Evolutionary conservation across 2,113 vertebrate genomes (phyloP).

Genomic region (Origma solitaria): DNA sequence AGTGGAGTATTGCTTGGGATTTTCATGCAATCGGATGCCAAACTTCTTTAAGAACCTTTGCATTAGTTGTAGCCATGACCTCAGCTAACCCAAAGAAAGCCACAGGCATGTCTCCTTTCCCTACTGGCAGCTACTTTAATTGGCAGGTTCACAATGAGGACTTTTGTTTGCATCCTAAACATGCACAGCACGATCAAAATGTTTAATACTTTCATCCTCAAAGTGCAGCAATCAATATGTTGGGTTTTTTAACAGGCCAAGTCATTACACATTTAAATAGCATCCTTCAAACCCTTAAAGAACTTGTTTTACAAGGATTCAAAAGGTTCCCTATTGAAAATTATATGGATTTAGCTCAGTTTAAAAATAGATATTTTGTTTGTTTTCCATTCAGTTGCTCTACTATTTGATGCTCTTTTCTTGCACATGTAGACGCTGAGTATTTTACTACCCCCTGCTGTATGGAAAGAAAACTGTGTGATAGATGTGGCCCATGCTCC

Average conservation of each 20-base stretch:
- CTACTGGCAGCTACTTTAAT: constrained; percentile 54
- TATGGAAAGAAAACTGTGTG: constrained; percentile 32
- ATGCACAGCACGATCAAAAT: constrained; percentile 50
- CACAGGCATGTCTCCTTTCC: constrained; percentile 56
- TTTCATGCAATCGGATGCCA: constrained; percentile 15
- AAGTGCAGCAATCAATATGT: constrained; percentile 57
- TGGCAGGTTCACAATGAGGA: constrained; percentile 75
- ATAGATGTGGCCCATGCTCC: not conserved
- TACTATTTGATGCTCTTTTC: constrained; percentile 3
- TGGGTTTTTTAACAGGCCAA: constrained; percentile 25
- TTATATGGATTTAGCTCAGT: constrained; percentile 24
- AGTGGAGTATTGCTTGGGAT: constrained; percentile 4
- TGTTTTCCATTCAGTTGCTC: constrained; percentile 34
- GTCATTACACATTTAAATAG: constrained; percentile 68
- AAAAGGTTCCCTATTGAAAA: constrained; percentile 43
- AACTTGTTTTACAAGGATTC: constrained; percentile 40
- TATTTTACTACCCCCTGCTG: constrained; percentile 61
- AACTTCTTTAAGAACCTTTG: constrained; percentile 59
- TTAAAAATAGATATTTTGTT: constrained; percentile 57
- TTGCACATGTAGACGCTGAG: constrained; percentile 17
- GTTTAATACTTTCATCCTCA: constrained; percentile 64
- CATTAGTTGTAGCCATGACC: constrained; percentile 62
- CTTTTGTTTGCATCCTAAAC: constrained; percentile 73
- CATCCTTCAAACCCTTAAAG: constrained; percentile 40
- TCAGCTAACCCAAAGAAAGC: constrained; percentile 63